Evolutionary conservation across 2,888 invertebrate species (phyloP), one percentile per base, ranked within the genome.

Genomic region (Pristionchus fissidentatus): DNA sequence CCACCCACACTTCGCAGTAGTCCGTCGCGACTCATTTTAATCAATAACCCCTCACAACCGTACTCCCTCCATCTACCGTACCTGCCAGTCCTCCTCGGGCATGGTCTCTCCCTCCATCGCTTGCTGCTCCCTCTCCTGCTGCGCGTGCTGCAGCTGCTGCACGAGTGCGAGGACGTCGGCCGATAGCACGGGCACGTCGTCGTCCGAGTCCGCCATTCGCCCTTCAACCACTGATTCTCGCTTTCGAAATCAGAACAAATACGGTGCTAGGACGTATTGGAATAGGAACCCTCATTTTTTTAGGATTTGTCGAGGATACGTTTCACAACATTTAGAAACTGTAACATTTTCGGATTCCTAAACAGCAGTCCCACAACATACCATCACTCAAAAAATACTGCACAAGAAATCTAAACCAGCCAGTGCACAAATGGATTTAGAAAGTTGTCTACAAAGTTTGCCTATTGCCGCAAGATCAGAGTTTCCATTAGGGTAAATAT

Each of bases 71-170:
- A 15, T 10, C 60, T n/a, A 7, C 73, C 73, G 38, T 41, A 86
- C 88, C 87, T 89, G 89, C 89, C 89, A 89, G 84, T 89, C 87
- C 84, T 89, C 89, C 60, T 86, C 85, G 32, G 88, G 84, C 60
- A 84, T 82, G 19, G 70, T 84, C 35, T 78, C 77, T 19, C 85
- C 86, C 46, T 52, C 66, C 41, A 35, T 41, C 32, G 84, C 86
- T 41, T 49, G 35, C n/a, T 70, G 43, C 77, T 83, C 77, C 57
- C 83, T 57, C 70, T 73, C 66, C 29, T 62, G 66, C 49, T 83
- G 84, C 75, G 83, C 83, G 26, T 15, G n/a, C 77, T 35, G 46
- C 70, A 84, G 84, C 46, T 85, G 57, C 52, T 84, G 66, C 66
- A 89, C 84, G n/a, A 87, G 84, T 7, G 87, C 87, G 35, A 88